Evolutionary conservation across 2,797 vertebrate species (phyloP), one percentile per base, ranked within the genome.

Genomic region (Parotocinclus haroldoi): DNA sequence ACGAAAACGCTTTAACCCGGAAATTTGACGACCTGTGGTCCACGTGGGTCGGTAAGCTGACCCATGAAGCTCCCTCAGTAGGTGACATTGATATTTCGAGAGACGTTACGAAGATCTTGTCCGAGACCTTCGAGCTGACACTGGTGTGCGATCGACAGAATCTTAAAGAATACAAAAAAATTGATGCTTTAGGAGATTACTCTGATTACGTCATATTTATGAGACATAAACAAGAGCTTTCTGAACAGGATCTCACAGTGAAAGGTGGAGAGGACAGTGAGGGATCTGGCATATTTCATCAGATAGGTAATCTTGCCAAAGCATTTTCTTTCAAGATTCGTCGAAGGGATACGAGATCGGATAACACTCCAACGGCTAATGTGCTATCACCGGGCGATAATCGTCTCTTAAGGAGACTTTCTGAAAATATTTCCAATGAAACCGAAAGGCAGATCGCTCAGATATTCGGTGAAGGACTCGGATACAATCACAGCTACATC

Each of bases 11-110:
- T 1, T 51, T 87, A 7, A 48, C 10, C 0, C 5, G 27, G 0
- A 49, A 76, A 37, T 79, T 79, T 72, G 46, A 79, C 12, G 53
- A 4, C 9, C 36, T 73, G 27, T 81, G 75, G 79, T 16, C 4
- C 1, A 53, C 11, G 9, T 79, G 75, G 77, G 72, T 81, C 42
- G 18, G 11, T 18, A 58, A 76, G 9, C 37, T 76, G 19, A 48
- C 52, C 0, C 1, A 44, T 9, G 63, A 65, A 6, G 58, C 17
- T 7, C 66, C 71, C 14, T n/a, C 46, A 16, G 10, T 66, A 12
- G 10, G n/a, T 17, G 50, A 72, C 7, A n/a, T 63, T 3, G 7
- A 74, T 36, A 11, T 76, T 2, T 50, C 14, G 17, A 37, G 13
- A 8, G 73, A 78, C 57, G 55, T 74, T 17, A 48, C 19, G 10